Evolutionary conservation across 2,888 invertebrate genomes (phyloP).

Genomic region (Carterocephalus palaemon): DNA sequence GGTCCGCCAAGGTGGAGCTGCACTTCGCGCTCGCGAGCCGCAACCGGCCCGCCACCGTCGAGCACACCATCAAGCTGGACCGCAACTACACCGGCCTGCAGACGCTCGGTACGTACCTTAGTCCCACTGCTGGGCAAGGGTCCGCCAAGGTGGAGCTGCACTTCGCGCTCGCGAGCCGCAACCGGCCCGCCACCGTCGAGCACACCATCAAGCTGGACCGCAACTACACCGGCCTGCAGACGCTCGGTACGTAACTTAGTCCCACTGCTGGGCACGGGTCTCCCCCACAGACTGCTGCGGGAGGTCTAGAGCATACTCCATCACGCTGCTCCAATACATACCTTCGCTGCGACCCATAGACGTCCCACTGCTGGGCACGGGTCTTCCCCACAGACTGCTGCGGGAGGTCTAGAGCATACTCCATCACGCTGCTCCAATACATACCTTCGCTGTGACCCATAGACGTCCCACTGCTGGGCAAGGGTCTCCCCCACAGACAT

Average conservation of each 20-base stretch:
- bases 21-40: constrained; percentile 84
- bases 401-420: too few species aligned
- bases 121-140: constrained; percentile 97
- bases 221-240: constrained; percentile 90
- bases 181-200: constrained; percentile 88
- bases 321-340: constrained; percentile 90
- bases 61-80: constrained; percentile 90
- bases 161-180: constrained; percentile 83
- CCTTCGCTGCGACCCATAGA: too few species aligned
- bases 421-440: too few species aligned
- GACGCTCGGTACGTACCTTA: constrained; percentile 81
- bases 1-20: constrained; percentile 89
- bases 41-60: constrained; percentile 88
- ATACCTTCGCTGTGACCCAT: too few species aligned
- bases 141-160: constrained; percentile 89
- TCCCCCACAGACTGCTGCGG: constrained; percentile 86
- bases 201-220: constrained; percentile 90
- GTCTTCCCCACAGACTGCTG: too few species aligned
- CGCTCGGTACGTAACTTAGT: constrained; percentile 79
- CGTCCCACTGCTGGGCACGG: too few species aligned
- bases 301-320: constrained; percentile 87
- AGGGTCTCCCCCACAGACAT: too few species aligned
- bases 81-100: constrained; percentile 90
- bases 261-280: constrained; percentile 97
- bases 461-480: too few species aligned